Evolutionary conservation across 2,113 vertebrate species (phyloP).

Genomic region (Phyllostomus discolor): DNA sequence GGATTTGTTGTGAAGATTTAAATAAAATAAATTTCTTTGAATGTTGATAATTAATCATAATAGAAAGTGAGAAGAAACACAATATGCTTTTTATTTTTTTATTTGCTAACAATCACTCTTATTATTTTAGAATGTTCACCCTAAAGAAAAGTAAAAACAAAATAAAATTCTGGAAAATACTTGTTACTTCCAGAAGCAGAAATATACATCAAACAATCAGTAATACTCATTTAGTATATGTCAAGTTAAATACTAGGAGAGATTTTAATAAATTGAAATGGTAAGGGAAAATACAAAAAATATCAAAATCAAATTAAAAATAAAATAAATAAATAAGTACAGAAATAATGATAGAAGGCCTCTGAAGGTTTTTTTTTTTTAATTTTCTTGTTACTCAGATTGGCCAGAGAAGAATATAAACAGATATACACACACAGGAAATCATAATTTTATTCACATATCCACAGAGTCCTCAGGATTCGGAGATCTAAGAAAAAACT

Average conservation of each 20-base stretch:
- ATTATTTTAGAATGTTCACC: neutral
- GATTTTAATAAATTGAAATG: neutral
- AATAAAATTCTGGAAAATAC: neutral
- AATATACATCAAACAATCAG: neutral
- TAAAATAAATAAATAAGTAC: too few relatives aligned
- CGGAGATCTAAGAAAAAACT: neutral
- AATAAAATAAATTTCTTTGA: neutral
- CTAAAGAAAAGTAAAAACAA: neutral
- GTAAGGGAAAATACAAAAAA: too few relatives aligned
- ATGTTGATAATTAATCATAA: neutral
- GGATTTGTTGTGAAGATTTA: neutral
- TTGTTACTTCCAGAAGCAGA: neutral
- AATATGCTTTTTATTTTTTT: neutral
- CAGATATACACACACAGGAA: neutral
- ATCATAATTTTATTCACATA: neutral
- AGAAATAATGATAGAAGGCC: too few relatives aligned
- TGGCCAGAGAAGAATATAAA: neutral
- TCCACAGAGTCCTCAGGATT: neutral
- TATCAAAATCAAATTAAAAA: too few relatives aligned
- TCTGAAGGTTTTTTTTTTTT: neutral
- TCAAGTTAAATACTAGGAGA: neutral
- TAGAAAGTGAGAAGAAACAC: neutral
- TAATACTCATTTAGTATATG: neutral
- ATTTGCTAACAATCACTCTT: neutral
- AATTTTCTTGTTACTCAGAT: neutral